These are phyloP conservation scores for Prionchulus punctatus DNA, from an alignment of 2,888 invertebrate species.

Conservation along the genomic window DNA sequence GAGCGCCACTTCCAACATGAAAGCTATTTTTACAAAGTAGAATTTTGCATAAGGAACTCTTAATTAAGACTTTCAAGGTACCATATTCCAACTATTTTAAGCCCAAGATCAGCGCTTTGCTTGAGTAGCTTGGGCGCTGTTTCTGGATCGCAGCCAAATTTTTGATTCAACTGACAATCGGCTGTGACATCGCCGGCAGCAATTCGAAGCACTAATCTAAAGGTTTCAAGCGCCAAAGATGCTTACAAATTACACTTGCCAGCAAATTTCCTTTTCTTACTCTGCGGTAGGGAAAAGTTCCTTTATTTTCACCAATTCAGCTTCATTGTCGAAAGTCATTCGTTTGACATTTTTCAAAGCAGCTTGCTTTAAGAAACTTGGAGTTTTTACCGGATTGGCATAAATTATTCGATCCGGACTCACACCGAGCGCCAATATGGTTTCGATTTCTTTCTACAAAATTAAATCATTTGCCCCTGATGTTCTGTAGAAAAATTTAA, in stretches of 20 bases:
- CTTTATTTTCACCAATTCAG: constrained; percentile 74
- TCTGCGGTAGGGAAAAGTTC: constrained; percentile 61
- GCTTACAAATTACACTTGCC: no score
- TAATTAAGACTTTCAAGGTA: not conserved
- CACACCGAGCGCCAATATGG: constrained; percentile 58
- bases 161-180: not conserved
- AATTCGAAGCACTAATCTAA: not conserved
- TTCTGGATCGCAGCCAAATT: not conserved
- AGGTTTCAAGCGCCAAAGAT: no score
- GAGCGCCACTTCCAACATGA: not conserved
- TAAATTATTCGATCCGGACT: constrained; percentile 67
- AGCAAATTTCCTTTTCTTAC: no score
- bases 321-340: constrained; percentile 87
- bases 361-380: constrained; percentile 71
- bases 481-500: no score
- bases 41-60: not conserved
- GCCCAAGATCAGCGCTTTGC: not conserved
- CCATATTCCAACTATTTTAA: not conserved
- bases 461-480: no score
- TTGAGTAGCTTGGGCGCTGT: not conserved
- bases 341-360: constrained; percentile 53
- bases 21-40: not conserved
- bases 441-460: constrained; percentile 61
- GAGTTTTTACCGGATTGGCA: constrained; percentile 86
- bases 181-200: not conserved